Conservation (phyloP, 2,113 vertebrate genomes). For the Sciurus niger region DNA sequence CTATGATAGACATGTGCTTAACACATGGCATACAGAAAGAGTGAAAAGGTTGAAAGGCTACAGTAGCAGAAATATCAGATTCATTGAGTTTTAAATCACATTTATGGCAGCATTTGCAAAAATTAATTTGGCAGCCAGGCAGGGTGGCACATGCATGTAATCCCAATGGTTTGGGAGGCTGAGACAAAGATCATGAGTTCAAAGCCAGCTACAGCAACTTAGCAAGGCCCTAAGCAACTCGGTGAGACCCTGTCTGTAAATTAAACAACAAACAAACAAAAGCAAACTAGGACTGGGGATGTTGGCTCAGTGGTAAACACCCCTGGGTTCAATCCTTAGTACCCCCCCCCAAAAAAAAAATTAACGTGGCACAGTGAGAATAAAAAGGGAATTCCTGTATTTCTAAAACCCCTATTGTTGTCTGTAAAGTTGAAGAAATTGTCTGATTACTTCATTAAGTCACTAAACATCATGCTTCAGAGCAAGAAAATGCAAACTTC, state of each 20-base stretch:
- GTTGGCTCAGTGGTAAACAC: too few species aligned
- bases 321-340: too few species aligned
- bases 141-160: too few species aligned
- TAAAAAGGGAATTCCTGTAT: neutral
- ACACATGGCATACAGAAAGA: neutral
- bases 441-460: neutral
- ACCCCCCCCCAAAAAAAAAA: too few species aligned
- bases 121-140: too few species aligned
- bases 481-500: neutral
- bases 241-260: too few species aligned
- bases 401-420: neutral
- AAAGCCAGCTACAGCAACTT: too few species aligned
- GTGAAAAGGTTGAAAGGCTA: neutral
- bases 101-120: neutral
- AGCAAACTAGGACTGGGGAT: too few species aligned
- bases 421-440: neutral
- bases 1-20: neutral
- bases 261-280: too few species aligned
- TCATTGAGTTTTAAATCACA: neutral
- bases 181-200: too few species aligned
- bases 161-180: too few species aligned
- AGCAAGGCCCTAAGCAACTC: too few species aligned
- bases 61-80: neutral
- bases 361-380: neutral
- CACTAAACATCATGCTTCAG: neutral